Evolutionary conservation across 2,888 invertebrate genomes (phyloP).

Genomic region (Salticus scenicus): DNA sequence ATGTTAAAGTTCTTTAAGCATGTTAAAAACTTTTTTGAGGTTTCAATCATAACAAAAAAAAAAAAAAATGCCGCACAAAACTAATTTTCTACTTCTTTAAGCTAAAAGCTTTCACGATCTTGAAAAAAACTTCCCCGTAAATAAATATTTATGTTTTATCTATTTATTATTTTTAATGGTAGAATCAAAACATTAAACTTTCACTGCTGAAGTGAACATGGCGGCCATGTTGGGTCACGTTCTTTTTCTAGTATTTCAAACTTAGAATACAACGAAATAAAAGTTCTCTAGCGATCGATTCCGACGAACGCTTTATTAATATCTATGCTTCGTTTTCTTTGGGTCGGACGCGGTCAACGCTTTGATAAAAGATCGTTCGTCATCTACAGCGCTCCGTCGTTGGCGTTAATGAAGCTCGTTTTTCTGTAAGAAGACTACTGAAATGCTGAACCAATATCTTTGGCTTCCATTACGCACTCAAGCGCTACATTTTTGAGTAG

Average conservation of each 20-base stretch:
- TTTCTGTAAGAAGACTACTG: not conserved
- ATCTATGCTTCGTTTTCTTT: conserved; percentile 40
- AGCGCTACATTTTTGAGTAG: too few species aligned
- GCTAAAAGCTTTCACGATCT: not conserved
- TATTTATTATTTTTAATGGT: not conserved
- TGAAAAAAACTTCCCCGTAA: not conserved
- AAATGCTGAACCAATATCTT: not conserved
- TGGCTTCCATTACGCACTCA: not conserved
- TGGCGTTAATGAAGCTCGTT: conserved; percentile 52
- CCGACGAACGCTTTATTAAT: conserved; percentile 47
- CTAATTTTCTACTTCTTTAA: not conserved
- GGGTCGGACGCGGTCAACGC: conserved; percentile 39
- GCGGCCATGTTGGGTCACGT: not conserved
- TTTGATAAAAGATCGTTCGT: conserved; percentile 29
- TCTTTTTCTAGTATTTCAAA: too few species aligned
- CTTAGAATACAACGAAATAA: not conserved
- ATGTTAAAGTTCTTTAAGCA: not conserved
- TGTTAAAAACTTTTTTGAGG: not conserved
- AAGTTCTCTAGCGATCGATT: not conserved
- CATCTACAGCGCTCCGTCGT: conserved; percentile 29
- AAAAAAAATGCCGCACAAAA: too few species aligned
- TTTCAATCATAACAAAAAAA: not conserved
- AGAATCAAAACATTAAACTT: not conserved
- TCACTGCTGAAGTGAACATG: not conserved
- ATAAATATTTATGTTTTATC: not conserved